A percentile compares a stretch with the other conserved stretches of the same genome.
Conservation (phyloP, 1,140 invertebrate genomes). For the Drosophila cardini region DNA sequence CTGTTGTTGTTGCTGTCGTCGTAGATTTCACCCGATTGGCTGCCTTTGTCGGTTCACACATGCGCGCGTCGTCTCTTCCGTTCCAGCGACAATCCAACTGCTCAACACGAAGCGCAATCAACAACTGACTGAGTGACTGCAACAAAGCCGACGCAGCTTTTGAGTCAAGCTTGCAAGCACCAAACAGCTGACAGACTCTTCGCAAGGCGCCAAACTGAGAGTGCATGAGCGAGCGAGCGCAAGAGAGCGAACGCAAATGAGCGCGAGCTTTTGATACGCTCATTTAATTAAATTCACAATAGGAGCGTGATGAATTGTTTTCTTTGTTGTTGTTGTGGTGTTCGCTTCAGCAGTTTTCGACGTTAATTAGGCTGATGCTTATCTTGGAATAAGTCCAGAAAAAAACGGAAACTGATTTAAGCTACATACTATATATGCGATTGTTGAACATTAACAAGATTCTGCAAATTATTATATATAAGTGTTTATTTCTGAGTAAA, state of each 20-base stretch:
- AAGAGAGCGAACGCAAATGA: constrained; percentile 6
- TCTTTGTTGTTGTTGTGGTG: constrained; percentile 30
- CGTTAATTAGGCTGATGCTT: constrained; percentile 61
- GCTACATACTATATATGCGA: constrained; percentile 24
- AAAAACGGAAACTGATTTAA: constrained; percentile 58
- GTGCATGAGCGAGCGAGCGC: constrained; percentile 9
- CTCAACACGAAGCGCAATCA: constrained; percentile 57
- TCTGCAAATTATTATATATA: background rate
- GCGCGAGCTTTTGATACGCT: constrained; percentile 35
- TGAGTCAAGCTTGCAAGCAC: constrained; percentile 62
- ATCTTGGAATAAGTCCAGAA: constrained; percentile 36
- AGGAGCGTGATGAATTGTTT: constrained; percentile 28
- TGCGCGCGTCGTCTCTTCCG: constrained; percentile 27
- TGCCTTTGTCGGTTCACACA: constrained; percentile 28
- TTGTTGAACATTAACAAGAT: constrained; percentile 1
- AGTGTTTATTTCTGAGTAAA: background rate
- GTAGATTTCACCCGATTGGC: constrained; percentile 76
- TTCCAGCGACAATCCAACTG: constrained; percentile 49
- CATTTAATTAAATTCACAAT: constrained; percentile 50
- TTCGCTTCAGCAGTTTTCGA: constrained; percentile 48
- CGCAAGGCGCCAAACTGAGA: background rate
- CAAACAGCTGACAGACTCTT: constrained; percentile 39
- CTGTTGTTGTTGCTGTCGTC: constrained; percentile 38
- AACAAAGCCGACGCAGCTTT: constrained; percentile 49
- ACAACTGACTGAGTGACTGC: constrained; percentile 41